Evolutionary conservation across 2,113 vertebrate genomes (phyloP).

Genomic region (Plecturocebus donacophilus): DNA sequence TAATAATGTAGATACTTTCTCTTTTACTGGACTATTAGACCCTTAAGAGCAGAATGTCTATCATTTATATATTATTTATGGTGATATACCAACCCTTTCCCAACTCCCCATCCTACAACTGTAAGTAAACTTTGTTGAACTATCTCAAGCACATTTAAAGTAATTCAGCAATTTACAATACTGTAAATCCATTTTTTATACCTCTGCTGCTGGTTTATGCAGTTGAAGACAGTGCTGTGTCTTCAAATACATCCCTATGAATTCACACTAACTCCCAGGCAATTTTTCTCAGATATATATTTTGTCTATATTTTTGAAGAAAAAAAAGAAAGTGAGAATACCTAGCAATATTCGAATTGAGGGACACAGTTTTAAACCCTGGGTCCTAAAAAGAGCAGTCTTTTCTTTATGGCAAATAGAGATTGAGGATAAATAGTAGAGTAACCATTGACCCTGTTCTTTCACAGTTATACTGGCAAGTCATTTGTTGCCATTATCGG

Average conservation of each 20-base stretch:
- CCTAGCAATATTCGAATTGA: neutral
- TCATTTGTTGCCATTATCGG: neutral
- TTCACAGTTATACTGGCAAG: neutral
- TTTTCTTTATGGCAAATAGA: neutral
- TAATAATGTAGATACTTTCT: neutral
- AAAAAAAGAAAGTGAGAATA: neutral
- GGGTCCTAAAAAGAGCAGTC: neutral
- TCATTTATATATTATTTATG: neutral
- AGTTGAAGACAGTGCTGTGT: neutral
- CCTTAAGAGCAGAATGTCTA: neutral
- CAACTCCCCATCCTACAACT: neutral
- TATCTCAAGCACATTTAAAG: neutral
- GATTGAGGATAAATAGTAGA: neutral
- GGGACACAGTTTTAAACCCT: neutral
- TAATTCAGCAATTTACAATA: neutral
- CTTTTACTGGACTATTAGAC: neutral
- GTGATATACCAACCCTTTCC: neutral
- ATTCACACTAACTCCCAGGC: neutral
- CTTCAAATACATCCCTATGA: neutral
- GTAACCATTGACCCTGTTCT: neutral
- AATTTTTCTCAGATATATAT: neutral
- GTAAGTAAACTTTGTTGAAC: neutral
- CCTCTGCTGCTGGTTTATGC: neutral
- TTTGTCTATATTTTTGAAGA: neutral
- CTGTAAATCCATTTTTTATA: neutral